These are phyloP conservation scores for Poeciliopsis prolifica DNA, from an alignment of 2,113 vertebrate genomes.

Conservation along the genomic window DNA sequence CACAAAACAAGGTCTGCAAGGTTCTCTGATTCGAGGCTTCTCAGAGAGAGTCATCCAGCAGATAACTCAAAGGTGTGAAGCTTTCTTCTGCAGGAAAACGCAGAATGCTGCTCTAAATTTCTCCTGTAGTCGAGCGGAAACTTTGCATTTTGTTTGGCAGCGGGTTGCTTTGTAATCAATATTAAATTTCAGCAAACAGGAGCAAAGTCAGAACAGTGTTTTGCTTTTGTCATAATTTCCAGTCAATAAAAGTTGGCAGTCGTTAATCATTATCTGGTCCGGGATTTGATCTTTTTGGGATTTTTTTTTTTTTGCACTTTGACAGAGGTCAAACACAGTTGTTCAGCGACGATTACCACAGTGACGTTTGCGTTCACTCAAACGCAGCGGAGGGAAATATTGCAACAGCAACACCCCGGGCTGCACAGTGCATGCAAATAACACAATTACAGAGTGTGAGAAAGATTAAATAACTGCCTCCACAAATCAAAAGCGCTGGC, in stretches of 20 bases:
- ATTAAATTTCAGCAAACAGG: neutral
- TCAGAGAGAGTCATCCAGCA: conserved; percentile 49
- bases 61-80: conserved; percentile 28
- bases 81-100: neutral
- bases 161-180: neutral
- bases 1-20: conserved; percentile 40
- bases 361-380: neutral
- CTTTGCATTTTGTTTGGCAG: neutral
- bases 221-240: conserved; percentile 17
- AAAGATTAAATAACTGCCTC: conserved; percentile 19
- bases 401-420: conserved; percentile 25
- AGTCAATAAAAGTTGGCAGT: conserved; percentile 32
- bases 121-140: neutral
- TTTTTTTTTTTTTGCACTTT: conserved; percentile 13
- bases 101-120: neutral
- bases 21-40: conserved; percentile 41
- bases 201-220: neutral
- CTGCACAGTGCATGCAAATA: conserved; percentile 21
- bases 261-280: conserved; percentile 67
- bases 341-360: conserved; percentile 55
- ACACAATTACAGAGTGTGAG: conserved; percentile 18
- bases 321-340: conserved; percentile 33
- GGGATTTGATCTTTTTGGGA: conserved; percentile 27
- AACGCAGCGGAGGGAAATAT: conserved; percentile 17
- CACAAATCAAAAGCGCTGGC: neutral